phyloP scores from a whole-genome alignment of 2,113 vertebrate species.

The Aspiorhynchus laticeps region DNA sequence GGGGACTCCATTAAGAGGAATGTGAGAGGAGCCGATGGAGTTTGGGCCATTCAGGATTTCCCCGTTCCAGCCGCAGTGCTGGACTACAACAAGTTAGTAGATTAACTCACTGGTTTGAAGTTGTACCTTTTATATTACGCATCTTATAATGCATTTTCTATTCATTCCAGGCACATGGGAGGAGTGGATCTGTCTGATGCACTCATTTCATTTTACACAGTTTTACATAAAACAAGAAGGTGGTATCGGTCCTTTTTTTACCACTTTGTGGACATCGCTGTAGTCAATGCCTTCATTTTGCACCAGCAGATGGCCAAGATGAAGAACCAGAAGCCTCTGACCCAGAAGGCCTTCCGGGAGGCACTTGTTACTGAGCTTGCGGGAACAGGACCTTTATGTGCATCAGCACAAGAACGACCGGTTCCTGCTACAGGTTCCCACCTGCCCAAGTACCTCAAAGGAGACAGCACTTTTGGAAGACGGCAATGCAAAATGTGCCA shows the following conservation, averaged over 20 bases:
- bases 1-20: background rate
- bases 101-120: background rate
- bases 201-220: background rate
- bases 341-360: slow-evolving; percentile 14
- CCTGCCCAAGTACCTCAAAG: background rate
- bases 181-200: background rate
- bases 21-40: slow-evolving; percentile 6
- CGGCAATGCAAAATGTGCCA: background rate
- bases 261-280: slow-evolving; percentile 41
- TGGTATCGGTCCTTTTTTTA: slow-evolving; percentile 39
- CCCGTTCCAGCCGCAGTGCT: background rate
- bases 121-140: no score
- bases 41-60: background rate
- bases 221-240: background rate
- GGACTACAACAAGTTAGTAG: slow-evolving; percentile 4
- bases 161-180: background rate
- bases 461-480: background rate
- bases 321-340: background rate
- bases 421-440: background rate
- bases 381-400: background rate
- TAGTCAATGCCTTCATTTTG: slow-evolving; percentile 14
- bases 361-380: background rate
- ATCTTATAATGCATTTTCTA: no score
- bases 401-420: background rate
- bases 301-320: background rate